These are phyloP conservation scores for Microctenopoma steveboyesi DNA, from an alignment of 2,797 vertebrate species.

Conservation along the genomic window DNA sequence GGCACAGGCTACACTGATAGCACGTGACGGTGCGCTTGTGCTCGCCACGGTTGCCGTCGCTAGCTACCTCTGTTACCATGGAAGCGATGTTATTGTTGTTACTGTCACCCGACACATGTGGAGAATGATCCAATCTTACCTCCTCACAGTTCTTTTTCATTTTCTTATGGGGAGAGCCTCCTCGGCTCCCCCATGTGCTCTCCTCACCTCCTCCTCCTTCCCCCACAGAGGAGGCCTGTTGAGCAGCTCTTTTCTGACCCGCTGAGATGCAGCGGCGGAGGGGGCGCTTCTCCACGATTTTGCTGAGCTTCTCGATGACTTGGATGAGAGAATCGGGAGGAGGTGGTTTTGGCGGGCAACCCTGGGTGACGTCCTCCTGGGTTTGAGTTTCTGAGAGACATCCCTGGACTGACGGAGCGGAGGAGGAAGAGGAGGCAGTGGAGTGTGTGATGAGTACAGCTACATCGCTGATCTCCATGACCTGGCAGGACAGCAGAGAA, in stretches of 20 bases:
- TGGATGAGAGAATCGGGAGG: slow-evolving; percentile 92
- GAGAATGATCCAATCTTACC: slow-evolving; percentile 15
- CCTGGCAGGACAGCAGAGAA: slow-evolving; percentile 61
- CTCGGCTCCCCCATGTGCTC: slow-evolving; percentile 63
- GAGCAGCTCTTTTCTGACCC: slow-evolving; percentile 87
- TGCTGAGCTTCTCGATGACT: slow-evolving; percentile 97
- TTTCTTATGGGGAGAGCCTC: slow-evolving; percentile 79
- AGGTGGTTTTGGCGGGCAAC: slow-evolving; percentile 85
- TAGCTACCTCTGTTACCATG: neutral
- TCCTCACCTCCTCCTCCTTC: slow-evolving; percentile 71
- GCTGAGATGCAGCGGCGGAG: slow-evolving; percentile 84
- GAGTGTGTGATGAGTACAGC: slow-evolving; percentile 86
- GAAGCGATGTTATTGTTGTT: slow-evolving; percentile 52
- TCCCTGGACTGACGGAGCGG: slow-evolving; percentile 9
- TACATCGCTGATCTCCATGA: slow-evolving; percentile 90
- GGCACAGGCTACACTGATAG: slow-evolving; percentile 96
- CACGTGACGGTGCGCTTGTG: slow-evolving; percentile 86
- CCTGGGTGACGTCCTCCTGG: slow-evolving; percentile 46
- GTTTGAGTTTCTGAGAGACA: slow-evolving; percentile 34
- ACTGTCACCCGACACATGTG: slow-evolving; percentile 36
- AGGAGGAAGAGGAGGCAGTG: slow-evolving; percentile 45
- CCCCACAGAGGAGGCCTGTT: slow-evolving; percentile 46
- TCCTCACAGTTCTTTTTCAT: slow-evolving; percentile 57
- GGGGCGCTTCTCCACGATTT: slow-evolving; percentile 93
- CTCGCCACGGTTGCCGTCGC: slow-evolving; percentile 48